Evolutionary conservation across 2,888 invertebrate species (phyloP), one percentile per base, ranked within the genome.

Genomic region (Rhodophaea formosa): DNA sequence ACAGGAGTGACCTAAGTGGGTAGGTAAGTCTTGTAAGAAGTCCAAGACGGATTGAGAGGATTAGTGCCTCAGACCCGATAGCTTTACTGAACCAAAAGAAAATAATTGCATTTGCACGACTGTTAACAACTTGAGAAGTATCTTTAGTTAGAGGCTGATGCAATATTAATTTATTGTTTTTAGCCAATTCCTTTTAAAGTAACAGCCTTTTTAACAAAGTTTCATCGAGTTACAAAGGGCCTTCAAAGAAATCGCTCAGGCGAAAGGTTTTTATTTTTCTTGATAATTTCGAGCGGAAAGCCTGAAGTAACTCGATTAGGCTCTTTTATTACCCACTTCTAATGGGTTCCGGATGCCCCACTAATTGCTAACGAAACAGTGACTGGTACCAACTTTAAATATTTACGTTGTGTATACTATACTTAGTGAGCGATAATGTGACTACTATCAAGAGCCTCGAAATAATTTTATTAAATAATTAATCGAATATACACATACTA

Each of bases 261-360:
- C 6, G 15, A 30, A 54, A 32, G 23, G 14, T 44, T n/a, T 44
- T 42, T 43, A 23, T 23, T 23, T 54, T 23, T 5, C 8, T 23
- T 12, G 32, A 44, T 45, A 59, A 29, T 53, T 59, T 58, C 29
- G 47, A 65, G 62, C 62, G 65, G 68, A 67, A 68, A 60, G 58
- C 59, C 47, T 54, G 58, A 59, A 63, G 59, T 59, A 63, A 68
- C 61, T 62, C 59, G 47, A 57, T 65, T 65, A 70, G 62, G 66
- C 59, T 59, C 58, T 29, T 47, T 70, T 64, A 68, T 69, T 71
- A 66, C 56, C 56, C 64, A 43, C 53, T 63, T 29, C 60, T 65
- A 69, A 76, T 75, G 67, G 64, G 59, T 67, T 70, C 59, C 62
- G 69, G 70, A 76, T 70, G 67, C 62, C 59, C 61, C 58, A 61